Conservation (phyloP, 2,797 vertebrate genomes). For the Dromococcyx pavoninus region DNA sequence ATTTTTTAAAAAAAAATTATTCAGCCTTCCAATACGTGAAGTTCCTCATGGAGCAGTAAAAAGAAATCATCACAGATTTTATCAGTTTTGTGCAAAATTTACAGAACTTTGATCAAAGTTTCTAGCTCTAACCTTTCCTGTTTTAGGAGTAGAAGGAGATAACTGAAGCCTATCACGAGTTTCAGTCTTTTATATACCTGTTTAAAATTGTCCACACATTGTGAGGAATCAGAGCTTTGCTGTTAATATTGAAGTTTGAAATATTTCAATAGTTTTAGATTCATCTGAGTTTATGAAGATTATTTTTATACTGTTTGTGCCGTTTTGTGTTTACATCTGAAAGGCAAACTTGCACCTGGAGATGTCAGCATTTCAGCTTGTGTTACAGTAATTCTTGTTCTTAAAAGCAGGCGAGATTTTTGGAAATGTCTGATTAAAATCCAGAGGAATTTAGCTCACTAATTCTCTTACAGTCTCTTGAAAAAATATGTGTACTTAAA, state of each 20-base stretch:
- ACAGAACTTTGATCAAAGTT: neutral
- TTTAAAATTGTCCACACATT: neutral
- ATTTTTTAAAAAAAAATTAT: neutral
- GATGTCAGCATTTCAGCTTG: neutral
- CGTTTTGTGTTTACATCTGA: neutral
- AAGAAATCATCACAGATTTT: neutral
- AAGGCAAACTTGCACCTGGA: neutral
- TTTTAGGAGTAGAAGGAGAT: neutral
- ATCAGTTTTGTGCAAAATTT: neutral
- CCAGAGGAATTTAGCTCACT: neutral
- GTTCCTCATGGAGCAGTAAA: neutral
- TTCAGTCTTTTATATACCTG: neutral
- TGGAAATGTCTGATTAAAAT: neutral
- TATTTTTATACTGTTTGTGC: neutral
- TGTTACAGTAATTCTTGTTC: neutral
- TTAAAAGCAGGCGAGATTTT: neutral
- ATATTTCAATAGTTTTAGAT: neutral
- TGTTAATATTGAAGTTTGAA: neutral
- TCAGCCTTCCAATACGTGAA: neutral
- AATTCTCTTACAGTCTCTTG: neutral
- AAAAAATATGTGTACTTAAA: neutral
- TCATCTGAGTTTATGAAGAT: neutral
- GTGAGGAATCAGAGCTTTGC: neutral
- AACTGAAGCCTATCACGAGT: neutral
- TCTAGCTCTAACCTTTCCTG: neutral